Conservation (phyloP, 2,888 invertebrate species). For the Aethes cnicana region DNA sequence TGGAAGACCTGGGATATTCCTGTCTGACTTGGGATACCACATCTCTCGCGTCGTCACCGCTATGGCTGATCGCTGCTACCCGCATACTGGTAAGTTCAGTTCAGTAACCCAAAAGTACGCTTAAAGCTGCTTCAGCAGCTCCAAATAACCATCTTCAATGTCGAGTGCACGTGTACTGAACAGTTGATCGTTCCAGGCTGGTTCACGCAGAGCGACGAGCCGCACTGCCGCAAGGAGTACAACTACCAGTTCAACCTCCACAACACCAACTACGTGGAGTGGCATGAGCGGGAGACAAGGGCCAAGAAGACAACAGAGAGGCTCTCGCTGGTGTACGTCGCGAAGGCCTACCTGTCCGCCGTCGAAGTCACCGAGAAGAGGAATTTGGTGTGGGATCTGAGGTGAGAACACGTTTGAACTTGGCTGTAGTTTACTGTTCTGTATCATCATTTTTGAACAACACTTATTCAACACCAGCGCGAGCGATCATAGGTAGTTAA, state of each 20-base stretch:
- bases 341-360: slow-evolving; percentile 89
- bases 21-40: slow-evolving; percentile 95
- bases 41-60: slow-evolving; percentile 93
- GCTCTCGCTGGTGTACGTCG: slow-evolving; percentile 89
- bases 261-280: slow-evolving; percentile 90
- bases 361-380: slow-evolving; percentile 94
- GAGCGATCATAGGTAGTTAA: no score
- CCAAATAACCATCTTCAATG: not conserved
- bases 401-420: no score
- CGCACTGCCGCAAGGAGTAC: slow-evolving; percentile 90
- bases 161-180: not conserved
- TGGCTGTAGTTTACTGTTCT: no score
- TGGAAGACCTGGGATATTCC: slow-evolving; percentile 88
- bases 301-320: slow-evolving; percentile 84
- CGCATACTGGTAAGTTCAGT: slow-evolving; percentile 88
- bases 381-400: slow-evolving; percentile 92
- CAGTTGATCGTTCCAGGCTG: slow-evolving; percentile 81
- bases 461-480: no score
- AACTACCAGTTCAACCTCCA: slow-evolving; percentile 88
- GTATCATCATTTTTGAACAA: no score
- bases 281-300: slow-evolving; percentile 91
- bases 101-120: no score
- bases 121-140: no score
- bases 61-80: slow-evolving; percentile 92
- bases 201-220: slow-evolving; percentile 92